Base-by-base conservation (phyloP, 2,888 invertebrate genomes). In the Hirtodrosophila confusa region DNA sequence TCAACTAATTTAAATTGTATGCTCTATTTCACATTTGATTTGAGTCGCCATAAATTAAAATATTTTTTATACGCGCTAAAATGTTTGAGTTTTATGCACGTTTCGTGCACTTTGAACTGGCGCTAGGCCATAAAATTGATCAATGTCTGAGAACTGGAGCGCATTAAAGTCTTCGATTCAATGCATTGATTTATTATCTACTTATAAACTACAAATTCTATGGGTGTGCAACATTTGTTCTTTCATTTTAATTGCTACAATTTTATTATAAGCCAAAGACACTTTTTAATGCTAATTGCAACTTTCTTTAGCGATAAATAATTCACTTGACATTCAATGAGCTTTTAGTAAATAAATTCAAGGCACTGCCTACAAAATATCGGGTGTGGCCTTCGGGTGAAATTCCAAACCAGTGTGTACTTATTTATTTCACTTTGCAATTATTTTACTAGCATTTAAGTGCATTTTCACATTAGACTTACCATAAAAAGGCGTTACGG, bases 1-100 rank as follows among this genome's bases (percentile, higher is more conserved):
- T 17, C 17, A 41, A 82, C 75, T 71, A 68, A 78, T 80, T 86
- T 86, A 78, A 78, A 86, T 75, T 49, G 50, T 75, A 75, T 66
- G 86, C 83, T 78, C 83, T 78, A 69, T 54, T 75, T 78, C 64
- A 48, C 58, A 53, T 70, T 65, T 57, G 47, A 50, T 78, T 66
- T 54, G 55, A 63, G 61, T 67, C 31, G 44, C 56, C 60, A 72
- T 78, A 85, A 82, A 82, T 82, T 71, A 70, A 64, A 57, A 37
- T 51, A 8, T 55, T 17, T 41, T 49, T 33, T 49, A 54, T 31
- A 31, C 39, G 39, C 40, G 17, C n/a, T 48, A 23, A 56, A 49
- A 57, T 48, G 24, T 57, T 39, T 27, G 4, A 49, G 29, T 73
- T 68, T 56, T 63, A 73, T 51, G 74, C 63, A 67, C 55, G 50